Percentiles rank a stretch among this genome's conserved stretches.
Evolutionary conservation across 1,140 invertebrate species (phyloP).

Genomic region (Euura saliciscinereae): DNA sequence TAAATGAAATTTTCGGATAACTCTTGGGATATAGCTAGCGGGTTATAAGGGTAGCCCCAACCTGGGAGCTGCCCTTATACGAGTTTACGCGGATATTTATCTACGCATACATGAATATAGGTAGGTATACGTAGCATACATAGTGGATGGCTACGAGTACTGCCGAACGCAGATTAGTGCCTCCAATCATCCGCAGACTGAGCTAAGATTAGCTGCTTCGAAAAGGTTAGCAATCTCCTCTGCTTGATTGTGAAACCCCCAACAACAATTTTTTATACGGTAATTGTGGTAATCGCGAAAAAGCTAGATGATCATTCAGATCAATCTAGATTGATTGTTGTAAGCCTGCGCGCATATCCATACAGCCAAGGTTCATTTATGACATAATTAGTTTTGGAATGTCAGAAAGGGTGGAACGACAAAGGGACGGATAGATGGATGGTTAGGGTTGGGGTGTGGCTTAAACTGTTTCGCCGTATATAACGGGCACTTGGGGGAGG

Average conservation of each 20-base stretch:
- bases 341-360: background rate
- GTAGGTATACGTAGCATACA: background rate
- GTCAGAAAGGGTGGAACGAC: slow-evolving; percentile 12
- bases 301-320: too few relatives aligned
- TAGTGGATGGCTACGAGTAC: slow-evolving; percentile 30
- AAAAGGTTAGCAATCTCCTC: background rate
- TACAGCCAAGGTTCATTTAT: slow-evolving; percentile 12
- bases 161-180: slow-evolving; percentile 53
- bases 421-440: background rate
- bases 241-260: background rate
- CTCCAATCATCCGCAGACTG: slow-evolving; percentile 8
- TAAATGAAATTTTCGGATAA: slow-evolving; percentile 62
- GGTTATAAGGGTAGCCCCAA: slow-evolving; percentile 52
- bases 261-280: too few relatives aligned
- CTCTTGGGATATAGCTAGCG: slow-evolving; percentile 56
- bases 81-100: background rate
- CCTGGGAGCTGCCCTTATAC: slow-evolving; percentile 28
- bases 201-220: background rate
- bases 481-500: background rate
- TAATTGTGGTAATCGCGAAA: too few relatives aligned
- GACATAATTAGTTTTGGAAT: slow-evolving; percentile 25
- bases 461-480: slow-evolving; percentile 14
- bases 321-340: too few relatives aligned
- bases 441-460: slow-evolving; percentile 5
- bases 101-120: background rate